Evolutionary conservation across 2,888 invertebrate genomes (phyloP), one percentile per base, ranked within the genome.

Genomic region (Lapara coniferarum): DNA sequence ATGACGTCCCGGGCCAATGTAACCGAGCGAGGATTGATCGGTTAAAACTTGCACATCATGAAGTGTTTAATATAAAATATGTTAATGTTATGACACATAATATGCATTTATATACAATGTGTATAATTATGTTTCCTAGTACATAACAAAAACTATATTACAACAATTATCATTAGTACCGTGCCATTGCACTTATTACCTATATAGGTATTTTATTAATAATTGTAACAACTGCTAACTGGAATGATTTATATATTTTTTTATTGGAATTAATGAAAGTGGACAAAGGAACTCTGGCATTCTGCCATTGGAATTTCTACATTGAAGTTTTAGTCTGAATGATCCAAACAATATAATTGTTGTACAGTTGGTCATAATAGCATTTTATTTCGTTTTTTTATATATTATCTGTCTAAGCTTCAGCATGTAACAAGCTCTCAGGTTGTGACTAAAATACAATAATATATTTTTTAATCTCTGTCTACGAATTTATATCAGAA

Each of bases 291-390:
- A 7, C 12, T 12, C 12, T 63, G 63, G 63, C 63, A 63, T 49
- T 46, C 46, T 19, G 63, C 49, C 63, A 63, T 49, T 19, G 10
- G 16, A 19, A 49, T 19, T 49, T 63, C 19, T 13, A 16, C 12
- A 63, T 63, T 49, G 13, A 63, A 19, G 16, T 19, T 63, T 37
- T 44, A 63, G 49, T 63, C 13, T 63, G 63, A 63, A 63, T 63
- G 63, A 63, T 19, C 25, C 12, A 63, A 49, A 63, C 6, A 10
- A 49, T 16, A 49, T 49, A 7, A 49, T 46, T 6, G 1, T 7
- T 37, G 37, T 0, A 13, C 5, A 46, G 19, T 19, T 63, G 2
- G 4, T 19, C 7, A 19, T 13, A 12, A 12, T 6, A 13, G 13
- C 49, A 63, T 46, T 46, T 49, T 16, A 63, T 13, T 25, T 19